Base-by-base conservation (phyloP, 2,113 vertebrate species). In the Perccottus glenii region DNA sequence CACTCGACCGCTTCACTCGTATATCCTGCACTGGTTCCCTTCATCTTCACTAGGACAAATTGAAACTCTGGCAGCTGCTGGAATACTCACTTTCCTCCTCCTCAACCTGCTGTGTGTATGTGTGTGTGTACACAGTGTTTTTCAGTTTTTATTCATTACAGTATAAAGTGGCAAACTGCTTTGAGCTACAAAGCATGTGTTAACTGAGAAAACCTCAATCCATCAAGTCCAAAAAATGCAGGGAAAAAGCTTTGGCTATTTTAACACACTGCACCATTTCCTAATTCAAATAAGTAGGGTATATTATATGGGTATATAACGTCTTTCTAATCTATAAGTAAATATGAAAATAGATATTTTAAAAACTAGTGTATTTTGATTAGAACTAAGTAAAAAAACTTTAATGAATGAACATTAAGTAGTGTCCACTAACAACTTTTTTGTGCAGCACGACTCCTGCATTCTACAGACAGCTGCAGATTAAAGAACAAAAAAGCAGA, bases 11-110 rank as follows among this genome's bases (percentile, higher is more conserved):
- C 27, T 32, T 53, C 11, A 53, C 77, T 80, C 79, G 14, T 88
- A 84, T 74, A 83, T 88, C 83, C 65, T 53, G 32, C 8, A 19
- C 51, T 52, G n/a, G 69, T 73, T 71, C 63, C 55, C 53, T 85
- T 70, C 60, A 67, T 76, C 81, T 78, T 83, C 68, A 83, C 81
- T 57, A 57, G 64, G 52, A 80, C 82, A 85, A 82, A 84, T 75
- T 77, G 75, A 80, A 86, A 74, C 70, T 60, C 77, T 78, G 79
- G 71, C 71, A 80, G 66, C 14, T 48, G 5, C 40, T 84, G 80
- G 83, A 85, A 80, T 75, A 80, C 66, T 68, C 63, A 53, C 47
- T 71, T 42, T 67, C 57, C 60, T 5, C 32, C 40, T 14, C 49
- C 15, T 60, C 46, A 16, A 44, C 12, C 47, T 45, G 64, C 56